phyloP scores from a whole-genome alignment of 2,113 vertebrate species.

The Proteles cristata region DNA sequence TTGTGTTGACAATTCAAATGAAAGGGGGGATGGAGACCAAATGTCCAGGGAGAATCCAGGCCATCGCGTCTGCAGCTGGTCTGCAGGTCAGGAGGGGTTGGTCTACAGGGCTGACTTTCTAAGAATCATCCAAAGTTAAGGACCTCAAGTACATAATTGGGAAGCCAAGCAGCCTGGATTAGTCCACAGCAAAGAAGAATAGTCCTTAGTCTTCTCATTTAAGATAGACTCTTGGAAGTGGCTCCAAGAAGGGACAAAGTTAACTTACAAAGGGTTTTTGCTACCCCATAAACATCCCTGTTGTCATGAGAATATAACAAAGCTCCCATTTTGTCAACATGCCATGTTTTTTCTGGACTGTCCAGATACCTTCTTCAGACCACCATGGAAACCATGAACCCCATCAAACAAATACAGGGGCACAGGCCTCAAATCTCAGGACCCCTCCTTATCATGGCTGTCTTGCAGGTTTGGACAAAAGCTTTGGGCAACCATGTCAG shows the following conservation, averaged over 20 bases:
- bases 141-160: neutral
- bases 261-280: neutral
- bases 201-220: neutral
- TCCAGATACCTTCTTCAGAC: neutral
- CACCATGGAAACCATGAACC: neutral
- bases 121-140: conserved; percentile 2
- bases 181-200: neutral
- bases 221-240: neutral
- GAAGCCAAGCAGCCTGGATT: neutral
- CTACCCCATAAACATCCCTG: neutral
- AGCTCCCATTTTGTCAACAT: neutral
- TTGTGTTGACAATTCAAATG: neutral
- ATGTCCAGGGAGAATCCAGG: neutral
- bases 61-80: neutral
- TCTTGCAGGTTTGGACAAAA: neutral
- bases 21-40: neutral
- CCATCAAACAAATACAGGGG: neutral
- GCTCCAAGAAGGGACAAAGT: neutral
- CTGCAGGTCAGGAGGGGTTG: neutral
- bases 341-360: neutral
- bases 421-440: neutral
- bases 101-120: neutral
- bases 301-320: neutral
- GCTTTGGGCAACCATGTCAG: neutral
- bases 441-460: neutral